Base-by-base conservation (phyloP, 2,888 invertebrate species). In the Halictus quadricinctus region DNA sequence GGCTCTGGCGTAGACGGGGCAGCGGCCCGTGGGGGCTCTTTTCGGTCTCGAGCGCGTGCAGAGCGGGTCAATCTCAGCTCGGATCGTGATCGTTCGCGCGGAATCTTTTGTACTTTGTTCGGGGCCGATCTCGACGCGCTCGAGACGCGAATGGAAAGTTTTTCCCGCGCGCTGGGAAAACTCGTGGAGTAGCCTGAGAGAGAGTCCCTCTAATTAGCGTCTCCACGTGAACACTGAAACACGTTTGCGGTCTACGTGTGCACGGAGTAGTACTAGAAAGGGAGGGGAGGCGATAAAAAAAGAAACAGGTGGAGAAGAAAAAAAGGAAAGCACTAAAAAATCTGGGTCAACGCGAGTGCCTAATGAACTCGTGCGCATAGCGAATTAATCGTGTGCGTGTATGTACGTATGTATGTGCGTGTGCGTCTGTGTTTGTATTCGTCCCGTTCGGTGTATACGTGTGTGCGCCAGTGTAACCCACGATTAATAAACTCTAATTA, bases 401-500 rank as follows among this genome's bases (percentile, higher is more conserved):
- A 29, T n/a, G 43, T 50, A 46, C 18, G 70, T 64, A 36, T 48
- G 69, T 29, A 29, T 25, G 48, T 79, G 46, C 48, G 15, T n/a
- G 43, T 43, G 48, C 43, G 50, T 18, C 43, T 29, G 36, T 46
- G 46, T 25, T 15, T 72, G 60, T 77, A n/a, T 75, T 13, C n/a
- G 43, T 15, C 43, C 6, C 13, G 1, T n/a, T 36, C 36, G 21
- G 36, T 69, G 25, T 66, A 8, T 66, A 4, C n/a, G 21, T 79
- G 46, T 54, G 21, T 50, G 72, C 43, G 58, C 15, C 36, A 36
- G 58, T 72, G 29, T 72, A 69, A 69, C 25, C 46, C 72, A 43
- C 91, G 88, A 87, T 90, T 92, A 91, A 92, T 93, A 92, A 92
- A 90, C n/a, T 88, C 91, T 93, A 93, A 91, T 90, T 92, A 92